Evolutionary conservation across 2,888 invertebrate genomes (phyloP).

Genomic region (Megastigmus dorsalis): DNA sequence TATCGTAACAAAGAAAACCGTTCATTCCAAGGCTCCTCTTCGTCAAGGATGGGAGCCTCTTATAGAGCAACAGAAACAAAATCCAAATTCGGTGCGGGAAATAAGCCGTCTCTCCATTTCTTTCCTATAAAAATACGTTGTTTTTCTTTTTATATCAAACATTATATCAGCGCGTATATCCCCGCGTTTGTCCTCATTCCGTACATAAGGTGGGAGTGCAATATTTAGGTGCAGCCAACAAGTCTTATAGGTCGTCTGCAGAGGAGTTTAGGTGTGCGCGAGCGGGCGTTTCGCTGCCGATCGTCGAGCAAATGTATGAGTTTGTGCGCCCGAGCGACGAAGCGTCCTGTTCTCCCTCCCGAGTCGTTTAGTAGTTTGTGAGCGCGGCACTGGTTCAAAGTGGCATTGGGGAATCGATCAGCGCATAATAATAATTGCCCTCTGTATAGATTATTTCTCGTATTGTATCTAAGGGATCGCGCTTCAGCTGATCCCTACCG

Average conservation of each 20-base stretch:
- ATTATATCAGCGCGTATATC: no score
- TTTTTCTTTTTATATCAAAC: no score
- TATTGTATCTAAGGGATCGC: slow-evolving; percentile 17
- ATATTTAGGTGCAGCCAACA: slow-evolving; percentile 8
- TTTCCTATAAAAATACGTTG: no score
- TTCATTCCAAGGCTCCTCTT: neutral
- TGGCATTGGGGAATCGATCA: slow-evolving; percentile 66
- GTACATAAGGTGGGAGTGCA: slow-evolving; percentile 6
- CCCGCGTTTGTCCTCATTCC: neutral
- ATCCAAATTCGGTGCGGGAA: slow-evolving; percentile 28
- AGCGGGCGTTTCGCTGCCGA: neutral
- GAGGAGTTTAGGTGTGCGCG: no score
- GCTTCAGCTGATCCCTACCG: slow-evolving; percentile 51
- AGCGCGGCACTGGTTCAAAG: slow-evolving; percentile 72
- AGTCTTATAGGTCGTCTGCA: slow-evolving; percentile 3
- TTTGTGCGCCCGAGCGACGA: neutral
- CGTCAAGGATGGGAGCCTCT: no score
- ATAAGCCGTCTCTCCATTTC: neutral
- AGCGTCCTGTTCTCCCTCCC: no score
- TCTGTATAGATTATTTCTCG: slow-evolving; percentile 64
- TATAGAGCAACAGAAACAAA: neutral
- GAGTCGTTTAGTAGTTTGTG: neutral
- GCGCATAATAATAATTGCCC: slow-evolving; percentile 57
- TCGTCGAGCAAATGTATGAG: neutral
- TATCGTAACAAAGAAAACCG: slow-evolving; percentile 61